Base-by-base conservation (phyloP, 1,140 invertebrate genomes). In the Cydia strobilella region DNA sequence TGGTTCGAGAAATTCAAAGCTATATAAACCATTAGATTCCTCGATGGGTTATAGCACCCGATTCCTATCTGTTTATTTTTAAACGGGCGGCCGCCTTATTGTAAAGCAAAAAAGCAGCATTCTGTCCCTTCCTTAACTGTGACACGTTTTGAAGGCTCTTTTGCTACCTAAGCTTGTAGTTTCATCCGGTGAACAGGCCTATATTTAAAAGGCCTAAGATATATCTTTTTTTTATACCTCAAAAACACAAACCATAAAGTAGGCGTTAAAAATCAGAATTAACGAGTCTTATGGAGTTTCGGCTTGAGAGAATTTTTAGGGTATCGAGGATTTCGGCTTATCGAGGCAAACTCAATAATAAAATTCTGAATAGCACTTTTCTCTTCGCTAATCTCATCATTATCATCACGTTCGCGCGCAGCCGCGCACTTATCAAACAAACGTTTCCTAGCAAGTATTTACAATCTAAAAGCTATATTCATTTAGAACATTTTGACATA, bases 301-400 rank as follows among this genome's bases (percentile, higher is more conserved):
- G 15, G 18, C 48, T 51, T 51, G 12, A 51, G n/a, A 51, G 48
- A n/a, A 18, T 51, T 51, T n/a, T 13, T 18, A 51, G n/a, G 48
- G 48, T 51, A 51, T 18, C 48, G 48, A 51, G n/a, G 48, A 51
- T 51, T 51, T 51, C 5, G 48, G n/a, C 48, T n/a, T 51, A 51
- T 51, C 48, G 48, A 51, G 12, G n/a, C 6, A n/a, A 18, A 51
- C 15, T 18, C 48, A n/a, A 51, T 51, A n/a, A 51, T 51, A 15
- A n/a, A 51, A 51, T 51, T n/a, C n/a, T 9, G 48, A 18, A n/a
- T 51, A 51, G n/a, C 15, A 51, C n/a, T n/a, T 18, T 51, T 18
- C 48, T 51, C 42, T 45, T 45, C n/a, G 48, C n/a, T 51, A 18
- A 51, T 51, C 48, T 18, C 15, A 51, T 51, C 35, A 35, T 35